Percentiles rank a stretch among this genome's conserved stretches.
These are phyloP conservation scores for Limnephilus marmoratus DNA, from an alignment of 2,888 invertebrate genomes.

Conservation along the genomic window DNA sequence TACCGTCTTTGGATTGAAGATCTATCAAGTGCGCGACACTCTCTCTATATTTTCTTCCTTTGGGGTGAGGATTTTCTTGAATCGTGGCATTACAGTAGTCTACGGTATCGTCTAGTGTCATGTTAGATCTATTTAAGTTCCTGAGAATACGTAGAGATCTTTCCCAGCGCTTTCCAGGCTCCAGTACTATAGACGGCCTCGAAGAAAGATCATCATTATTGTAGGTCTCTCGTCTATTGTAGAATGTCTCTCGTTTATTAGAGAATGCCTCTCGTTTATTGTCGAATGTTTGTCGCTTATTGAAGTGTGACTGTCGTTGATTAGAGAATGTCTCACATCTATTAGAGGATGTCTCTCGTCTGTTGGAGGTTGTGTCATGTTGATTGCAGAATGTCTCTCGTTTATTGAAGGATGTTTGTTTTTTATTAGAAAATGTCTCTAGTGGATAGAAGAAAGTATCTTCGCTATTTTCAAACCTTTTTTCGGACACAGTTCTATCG, in stretches of 20 bases:
- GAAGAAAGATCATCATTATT: slow-evolving; percentile 9
- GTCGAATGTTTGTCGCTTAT: neutral
- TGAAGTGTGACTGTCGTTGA: neutral
- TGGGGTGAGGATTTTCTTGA: slow-evolving; percentile 72
- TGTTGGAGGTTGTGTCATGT: neutral
- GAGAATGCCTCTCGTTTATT: neutral
- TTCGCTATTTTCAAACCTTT: neutral
- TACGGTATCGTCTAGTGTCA: slow-evolving; percentile 68
- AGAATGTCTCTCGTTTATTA: neutral
- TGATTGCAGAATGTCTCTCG: neutral
- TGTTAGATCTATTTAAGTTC: slow-evolving; percentile 74
- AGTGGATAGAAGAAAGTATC: neutral
- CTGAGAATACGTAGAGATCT: slow-evolving; percentile 80
- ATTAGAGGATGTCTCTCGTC: neutral
- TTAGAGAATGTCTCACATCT: neutral
- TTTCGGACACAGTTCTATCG: neutral
- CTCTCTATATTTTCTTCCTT: slow-evolving; percentile 78
- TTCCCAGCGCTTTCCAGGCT: slow-evolving; percentile 84
- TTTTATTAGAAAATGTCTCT: neutral
- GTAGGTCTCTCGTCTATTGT: neutral
- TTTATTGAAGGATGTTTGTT: neutral
- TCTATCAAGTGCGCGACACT: slow-evolving; percentile 77
- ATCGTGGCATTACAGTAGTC: slow-evolving; percentile 67
- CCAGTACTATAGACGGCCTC: slow-evolving; percentile 69
- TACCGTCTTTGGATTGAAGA: slow-evolving; percentile 75